A percentile compares a stretch with the other conserved stretches of the same genome.
Evolutionary conservation across 1,140 invertebrate genomes (phyloP).

Genomic region (Gryon sp.): DNA sequence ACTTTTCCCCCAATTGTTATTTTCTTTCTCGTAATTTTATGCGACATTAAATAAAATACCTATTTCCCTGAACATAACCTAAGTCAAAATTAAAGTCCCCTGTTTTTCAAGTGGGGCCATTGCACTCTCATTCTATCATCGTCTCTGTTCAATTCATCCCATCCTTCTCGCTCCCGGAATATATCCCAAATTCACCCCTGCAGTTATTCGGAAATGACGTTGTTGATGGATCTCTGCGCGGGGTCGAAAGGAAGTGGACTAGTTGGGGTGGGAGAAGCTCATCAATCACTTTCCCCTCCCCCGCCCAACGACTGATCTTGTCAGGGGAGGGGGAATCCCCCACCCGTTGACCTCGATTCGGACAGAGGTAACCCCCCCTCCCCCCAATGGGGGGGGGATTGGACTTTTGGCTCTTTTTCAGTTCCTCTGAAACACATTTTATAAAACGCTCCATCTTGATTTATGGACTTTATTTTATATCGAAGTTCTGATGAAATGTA

Average conservation of each 20-base stretch:
- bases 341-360: constrained; percentile 59
- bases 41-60: constrained; percentile 25
- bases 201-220: constrained; percentile 72
- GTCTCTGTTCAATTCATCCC: no score
- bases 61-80: constrained; percentile 19
- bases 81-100: constrained; percentile 28
- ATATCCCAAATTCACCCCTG: constrained; percentile 61
- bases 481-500: constrained; percentile 37
- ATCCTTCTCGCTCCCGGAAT: no score
- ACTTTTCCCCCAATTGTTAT: not conserved
- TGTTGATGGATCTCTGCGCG: constrained; percentile 69
- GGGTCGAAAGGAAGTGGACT: not conserved
- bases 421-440: constrained; percentile 30
- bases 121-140: no score
- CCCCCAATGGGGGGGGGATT: not conserved
- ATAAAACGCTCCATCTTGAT: constrained; percentile 29
- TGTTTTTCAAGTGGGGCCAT: constrained; percentile 46
- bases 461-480: constrained; percentile 39
- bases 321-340: constrained; percentile 45
- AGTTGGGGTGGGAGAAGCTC: constrained; percentile 11
- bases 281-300: constrained; percentile 14
- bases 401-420: constrained; percentile 30
- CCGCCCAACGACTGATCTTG: constrained; percentile 60
- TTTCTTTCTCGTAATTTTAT: constrained; percentile 15
- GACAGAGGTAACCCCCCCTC: constrained; percentile 40